A percentile compares a stretch with the other conserved stretches of the same genome.
Conservation (phyloP, 1,140 invertebrate genomes). For the Lasioglossum baleicum region DNA sequence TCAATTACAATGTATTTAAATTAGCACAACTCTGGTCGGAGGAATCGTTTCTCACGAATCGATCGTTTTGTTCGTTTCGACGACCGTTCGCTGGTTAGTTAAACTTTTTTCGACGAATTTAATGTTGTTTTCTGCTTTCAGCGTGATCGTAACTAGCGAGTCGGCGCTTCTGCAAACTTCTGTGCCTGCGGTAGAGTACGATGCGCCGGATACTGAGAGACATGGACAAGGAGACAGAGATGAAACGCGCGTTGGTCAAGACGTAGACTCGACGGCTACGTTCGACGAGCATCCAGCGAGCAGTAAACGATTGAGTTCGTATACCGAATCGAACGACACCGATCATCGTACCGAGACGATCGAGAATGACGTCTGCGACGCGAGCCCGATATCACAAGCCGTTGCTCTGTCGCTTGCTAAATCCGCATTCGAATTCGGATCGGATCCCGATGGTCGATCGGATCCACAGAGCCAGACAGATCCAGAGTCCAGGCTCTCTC, state of each 20-base stretch:
- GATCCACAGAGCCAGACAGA: conserved; percentile 64
- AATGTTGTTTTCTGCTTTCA: conserved; percentile 55
- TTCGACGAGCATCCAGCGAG: conserved; percentile 11
- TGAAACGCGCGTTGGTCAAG: conserved; percentile 59
- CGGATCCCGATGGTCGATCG: conserved; percentile 35
- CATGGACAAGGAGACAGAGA: too few species aligned
- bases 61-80: too few species aligned
- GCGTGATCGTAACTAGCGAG: conserved; percentile 74
- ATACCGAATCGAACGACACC: conserved; percentile 39
- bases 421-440: too few species aligned
- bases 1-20: too few species aligned
- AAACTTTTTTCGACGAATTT: too few species aligned
- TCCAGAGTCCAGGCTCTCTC: conserved; percentile 2
- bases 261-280: conserved; percentile 58
- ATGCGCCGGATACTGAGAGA: conserved; percentile 67
- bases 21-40: too few species aligned
- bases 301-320: conserved; percentile 36
- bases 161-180: conserved; percentile 65
- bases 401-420: conserved; percentile 8
- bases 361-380: conserved; percentile 62
- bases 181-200: conserved; percentile 64
- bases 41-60: too few species aligned
- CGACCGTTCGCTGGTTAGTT: too few species aligned
- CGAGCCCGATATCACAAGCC: conserved; percentile 57
- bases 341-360: conserved; percentile 57